Percentiles rank a stretch among this genome's conserved stretches.
These are phyloP conservation scores for Acipenser transmontanus DNA, from an alignment of 2,797 vertebrate species.

Conservation along the genomic window DNA sequence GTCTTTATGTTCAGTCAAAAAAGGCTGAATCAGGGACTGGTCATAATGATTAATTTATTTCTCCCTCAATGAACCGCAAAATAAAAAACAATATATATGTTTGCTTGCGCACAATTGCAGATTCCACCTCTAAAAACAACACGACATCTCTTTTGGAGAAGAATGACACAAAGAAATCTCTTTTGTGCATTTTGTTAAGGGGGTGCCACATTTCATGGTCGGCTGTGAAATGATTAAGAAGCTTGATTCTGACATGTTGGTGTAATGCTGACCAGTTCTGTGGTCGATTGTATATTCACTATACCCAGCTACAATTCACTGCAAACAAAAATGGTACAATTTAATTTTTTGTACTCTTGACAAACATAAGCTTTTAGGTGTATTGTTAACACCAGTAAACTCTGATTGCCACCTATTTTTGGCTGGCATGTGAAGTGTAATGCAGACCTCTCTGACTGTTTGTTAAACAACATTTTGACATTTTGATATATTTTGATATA, in stretches of 20 bases:
- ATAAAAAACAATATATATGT: background rate
- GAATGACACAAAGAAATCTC: constrained; percentile 4
- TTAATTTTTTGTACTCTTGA: too few species aligned
- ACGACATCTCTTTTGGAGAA: background rate
- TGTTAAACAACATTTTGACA: too few species aligned
- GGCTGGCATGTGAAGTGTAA: too few species aligned
- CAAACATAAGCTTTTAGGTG: too few species aligned
- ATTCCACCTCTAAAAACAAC: background rate
- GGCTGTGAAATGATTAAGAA: constrained; percentile 6
- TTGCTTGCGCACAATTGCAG: background rate
- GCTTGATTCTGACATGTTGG: constrained; percentile 10
- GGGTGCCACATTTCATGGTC: constrained; percentile 12
- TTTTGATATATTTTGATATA: too few species aligned
- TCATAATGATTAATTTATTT: background rate
- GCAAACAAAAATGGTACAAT: too few species aligned
- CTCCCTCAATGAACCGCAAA: background rate
- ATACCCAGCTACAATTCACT: too few species aligned
- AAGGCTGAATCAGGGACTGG: background rate
- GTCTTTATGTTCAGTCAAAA: background rate
- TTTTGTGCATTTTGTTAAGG: constrained; percentile 2
- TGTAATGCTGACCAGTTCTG: background rate
- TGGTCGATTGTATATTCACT: too few species aligned
- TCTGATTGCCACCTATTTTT: too few species aligned
- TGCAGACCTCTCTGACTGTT: too few species aligned
- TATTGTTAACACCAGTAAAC: too few species aligned